Evolutionary conservation across 2,888 invertebrate genomes (phyloP).

Genomic region (Sclerodermus sp.): DNA sequence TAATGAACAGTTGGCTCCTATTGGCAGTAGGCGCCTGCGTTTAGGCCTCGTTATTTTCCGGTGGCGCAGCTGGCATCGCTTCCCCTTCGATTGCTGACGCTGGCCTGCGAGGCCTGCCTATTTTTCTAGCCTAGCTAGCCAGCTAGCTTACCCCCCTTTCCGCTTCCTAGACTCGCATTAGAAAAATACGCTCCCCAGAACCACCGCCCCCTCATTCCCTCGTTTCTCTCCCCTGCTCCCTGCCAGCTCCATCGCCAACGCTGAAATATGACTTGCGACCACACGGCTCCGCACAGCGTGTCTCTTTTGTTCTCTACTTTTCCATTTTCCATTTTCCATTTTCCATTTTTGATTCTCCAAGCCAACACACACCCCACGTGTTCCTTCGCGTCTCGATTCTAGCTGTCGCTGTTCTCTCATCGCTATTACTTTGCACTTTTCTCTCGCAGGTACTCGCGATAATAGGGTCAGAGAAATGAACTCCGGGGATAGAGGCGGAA

Average conservation of each 20-base stretch:
- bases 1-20: conserved; percentile 56
- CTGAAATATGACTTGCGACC: neutral
- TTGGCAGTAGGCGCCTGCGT: conserved; percentile 48
- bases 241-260: conserved; percentile 7
- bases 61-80: conserved; percentile 51
- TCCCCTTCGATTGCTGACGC: conserved; percentile 16
- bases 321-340: conserved; percentile 16
- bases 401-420: no score
- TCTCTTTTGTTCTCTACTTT: conserved; percentile 20
- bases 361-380: no score
- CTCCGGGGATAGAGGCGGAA: no score
- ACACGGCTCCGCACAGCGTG: conserved; percentile 8
- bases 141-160: neutral
- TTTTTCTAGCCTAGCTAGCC: conserved; percentile 27
- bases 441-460: no score
- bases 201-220: conserved; percentile 6
- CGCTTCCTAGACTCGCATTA: conserved; percentile 30
- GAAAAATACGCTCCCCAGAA: conserved; percentile 29
- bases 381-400: no score
- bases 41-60: conserved; percentile 45
- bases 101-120: conserved; percentile 23
- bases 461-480: no score
- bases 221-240: conserved; percentile 13
- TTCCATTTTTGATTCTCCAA: no score
- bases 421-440: no score